Conservation (phyloP, 2,113 vertebrate genomes). For the Struthidea cinerea region DNA sequence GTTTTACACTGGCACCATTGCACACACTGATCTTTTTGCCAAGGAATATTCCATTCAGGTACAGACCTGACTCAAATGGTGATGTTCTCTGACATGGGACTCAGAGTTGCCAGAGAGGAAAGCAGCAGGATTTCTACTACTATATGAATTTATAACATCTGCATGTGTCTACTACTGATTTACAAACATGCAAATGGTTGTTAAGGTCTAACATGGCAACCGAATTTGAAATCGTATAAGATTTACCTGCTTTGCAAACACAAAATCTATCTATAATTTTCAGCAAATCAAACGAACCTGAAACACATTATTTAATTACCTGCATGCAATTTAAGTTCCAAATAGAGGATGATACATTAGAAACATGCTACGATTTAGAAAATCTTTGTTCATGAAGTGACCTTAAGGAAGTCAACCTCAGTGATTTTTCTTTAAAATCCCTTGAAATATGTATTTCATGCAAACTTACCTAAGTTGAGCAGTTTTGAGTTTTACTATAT, state of each 20-base stretch:
- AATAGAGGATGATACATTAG: neutral
- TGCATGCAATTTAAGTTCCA: neutral
- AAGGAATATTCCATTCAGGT: neutral
- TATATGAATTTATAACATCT: neutral
- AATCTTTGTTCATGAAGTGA: neutral
- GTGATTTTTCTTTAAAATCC: neutral
- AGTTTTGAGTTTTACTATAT: neutral
- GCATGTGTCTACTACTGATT: neutral
- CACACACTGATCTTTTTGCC: neutral
- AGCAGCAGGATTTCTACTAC: neutral
- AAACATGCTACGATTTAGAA: neutral
- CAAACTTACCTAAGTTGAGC: neutral
- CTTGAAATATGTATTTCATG: accelerated
- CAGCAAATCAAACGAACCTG: neutral
- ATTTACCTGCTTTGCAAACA: neutral
- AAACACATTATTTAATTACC: neutral
- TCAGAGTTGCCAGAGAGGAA: neutral
- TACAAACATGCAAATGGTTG: neutral
- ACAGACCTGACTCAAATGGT: neutral
- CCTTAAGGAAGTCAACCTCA: neutral
- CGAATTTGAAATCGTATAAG: neutral
- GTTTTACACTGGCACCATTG: neutral
- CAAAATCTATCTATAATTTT: neutral
- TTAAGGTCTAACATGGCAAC: neutral
- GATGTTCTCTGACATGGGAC: neutral